Conservation (phyloP, 23 tunicate genomes). For the Clavelina lepadiformis region DNA sequence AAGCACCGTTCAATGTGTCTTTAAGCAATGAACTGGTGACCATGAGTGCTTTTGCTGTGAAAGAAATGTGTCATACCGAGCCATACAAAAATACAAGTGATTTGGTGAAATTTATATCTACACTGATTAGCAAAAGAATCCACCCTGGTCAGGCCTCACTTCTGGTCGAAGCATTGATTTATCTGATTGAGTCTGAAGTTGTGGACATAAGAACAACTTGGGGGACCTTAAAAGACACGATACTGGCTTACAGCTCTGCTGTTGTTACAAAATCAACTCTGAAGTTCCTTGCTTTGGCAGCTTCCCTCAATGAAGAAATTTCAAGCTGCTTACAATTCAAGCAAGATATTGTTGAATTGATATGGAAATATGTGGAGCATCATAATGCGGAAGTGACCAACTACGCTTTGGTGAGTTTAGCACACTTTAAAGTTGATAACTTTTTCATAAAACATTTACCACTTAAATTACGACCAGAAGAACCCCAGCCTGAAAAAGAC, state of each 20-base stretch:
- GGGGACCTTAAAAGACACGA: conserved; percentile 8
- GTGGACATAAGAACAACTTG: conserved; percentile 37
- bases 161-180: conserved; percentile 40
- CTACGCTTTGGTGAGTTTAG: conserved; percentile 26
- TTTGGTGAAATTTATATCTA: conserved; percentile 20
- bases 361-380: conserved; percentile 27
- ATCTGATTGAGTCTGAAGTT: conserved; percentile 24
- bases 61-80: conserved; percentile 20
- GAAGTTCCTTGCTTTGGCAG: conserved; percentile 34
- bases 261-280: conserved; percentile 8
- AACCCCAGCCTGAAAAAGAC: background rate
- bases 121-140: background rate
- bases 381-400: conserved; percentile 7
- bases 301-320: conserved; percentile 13
- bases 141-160: background rate
- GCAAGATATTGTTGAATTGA: conserved; percentile 16
- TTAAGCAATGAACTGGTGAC: conserved; percentile 12
- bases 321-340: conserved; percentile 10
- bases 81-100: conserved; percentile 52
- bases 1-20: background rate
- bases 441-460: conserved; percentile 51
- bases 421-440: conserved; percentile 27
- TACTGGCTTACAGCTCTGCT: background rate
- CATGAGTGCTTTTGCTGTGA: conserved; percentile 23
- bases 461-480: conserved; percentile 18